A percentile compares a stretch with the other conserved stretches of the same genome.
These are phyloP conservation scores for Andrena fulva DNA, from an alignment of 2,888 invertebrate genomes.

Conservation along the genomic window DNA sequence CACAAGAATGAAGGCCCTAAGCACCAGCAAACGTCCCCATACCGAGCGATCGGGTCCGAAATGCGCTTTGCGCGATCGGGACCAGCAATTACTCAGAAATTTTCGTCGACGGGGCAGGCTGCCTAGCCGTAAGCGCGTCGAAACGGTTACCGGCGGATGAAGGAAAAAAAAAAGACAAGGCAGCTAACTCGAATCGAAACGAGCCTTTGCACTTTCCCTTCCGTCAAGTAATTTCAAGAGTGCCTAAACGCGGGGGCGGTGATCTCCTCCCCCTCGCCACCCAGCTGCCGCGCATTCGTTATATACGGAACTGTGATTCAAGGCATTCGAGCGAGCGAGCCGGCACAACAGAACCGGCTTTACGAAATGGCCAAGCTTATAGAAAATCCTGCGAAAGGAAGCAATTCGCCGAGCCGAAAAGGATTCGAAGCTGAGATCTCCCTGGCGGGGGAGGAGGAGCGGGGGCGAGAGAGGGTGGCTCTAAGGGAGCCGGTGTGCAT, in stretches of 20 bases:
- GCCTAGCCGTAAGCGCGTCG: slow-evolving; percentile 2
- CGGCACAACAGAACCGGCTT: slow-evolving; percentile 66
- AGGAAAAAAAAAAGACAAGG: not conserved
- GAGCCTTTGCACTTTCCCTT: slow-evolving; percentile 67
- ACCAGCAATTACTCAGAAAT: slow-evolving; percentile 62
- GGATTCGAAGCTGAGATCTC: slow-evolving; percentile 65
- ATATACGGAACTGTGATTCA: slow-evolving; percentile 61
- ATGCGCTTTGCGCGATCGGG: slow-evolving; percentile 19
- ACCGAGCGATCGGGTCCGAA: not conserved
- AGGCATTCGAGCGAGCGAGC: slow-evolving; percentile 61
- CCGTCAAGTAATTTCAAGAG: slow-evolving; percentile 67
- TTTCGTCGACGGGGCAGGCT: slow-evolving; percentile 32
- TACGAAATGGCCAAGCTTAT: slow-evolving; percentile 72
- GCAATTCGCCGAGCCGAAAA: slow-evolving; percentile 69
- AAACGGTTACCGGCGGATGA: slow-evolving; percentile 14
- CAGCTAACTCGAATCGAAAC: slow-evolving; percentile 47
- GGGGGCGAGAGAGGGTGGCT: slow-evolving; percentile 21
- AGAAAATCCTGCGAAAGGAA: slow-evolving; percentile 73
- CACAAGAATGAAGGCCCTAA: not conserved
- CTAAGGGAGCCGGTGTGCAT: slow-evolving; percentile 44
- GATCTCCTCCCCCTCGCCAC: slow-evolving; percentile 28
- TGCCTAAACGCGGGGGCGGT: slow-evolving; percentile 53
- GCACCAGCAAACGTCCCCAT: not conserved
- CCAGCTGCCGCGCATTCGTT: slow-evolving; percentile 49
- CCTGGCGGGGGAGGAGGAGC: slow-evolving; percentile 44